Evolutionary conservation across 1,140 invertebrate genomes (phyloP).

Genomic region (Asobara japonica): DNA sequence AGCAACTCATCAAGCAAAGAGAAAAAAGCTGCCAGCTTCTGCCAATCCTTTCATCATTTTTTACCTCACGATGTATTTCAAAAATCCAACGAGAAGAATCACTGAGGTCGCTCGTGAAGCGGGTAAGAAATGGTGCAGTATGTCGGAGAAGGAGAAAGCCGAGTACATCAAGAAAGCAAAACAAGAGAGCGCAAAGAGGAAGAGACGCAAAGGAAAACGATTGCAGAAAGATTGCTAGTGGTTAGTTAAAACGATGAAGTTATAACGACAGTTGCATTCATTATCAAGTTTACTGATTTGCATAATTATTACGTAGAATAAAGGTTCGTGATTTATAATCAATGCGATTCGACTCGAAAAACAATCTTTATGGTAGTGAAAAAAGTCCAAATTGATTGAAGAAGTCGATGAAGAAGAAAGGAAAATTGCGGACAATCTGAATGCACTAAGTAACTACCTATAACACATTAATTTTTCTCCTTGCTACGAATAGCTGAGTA

Average conservation of each 20-base stretch:
- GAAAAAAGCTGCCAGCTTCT: conserved; percentile 23
- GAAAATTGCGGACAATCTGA: too few species aligned
- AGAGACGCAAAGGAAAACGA: neutral
- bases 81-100: conserved; percentile 38
- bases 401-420: too few species aligned
- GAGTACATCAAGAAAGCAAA: conserved; percentile 44
- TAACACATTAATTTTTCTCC: too few species aligned
- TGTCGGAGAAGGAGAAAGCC: conserved; percentile 40
- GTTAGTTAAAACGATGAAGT: neutral
- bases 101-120: conserved; percentile 48
- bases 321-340: too few species aligned
- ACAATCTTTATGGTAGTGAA: too few species aligned
- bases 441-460: too few species aligned
- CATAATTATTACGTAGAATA: too few species aligned
- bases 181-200: conserved; percentile 22
- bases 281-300: too few species aligned
- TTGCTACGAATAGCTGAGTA: too few species aligned
- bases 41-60: conserved; percentile 55
- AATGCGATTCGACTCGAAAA: too few species aligned
- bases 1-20: neutral
- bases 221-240: neutral
- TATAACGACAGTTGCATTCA: neutral
- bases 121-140: conserved; percentile 47
- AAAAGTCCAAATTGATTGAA: too few species aligned
- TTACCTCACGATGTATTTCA: conserved; percentile 49